These are phyloP conservation scores for Psilanteris sp. DNA, from an alignment of 1,140 invertebrate genomes.

Conservation along the genomic window DNA sequence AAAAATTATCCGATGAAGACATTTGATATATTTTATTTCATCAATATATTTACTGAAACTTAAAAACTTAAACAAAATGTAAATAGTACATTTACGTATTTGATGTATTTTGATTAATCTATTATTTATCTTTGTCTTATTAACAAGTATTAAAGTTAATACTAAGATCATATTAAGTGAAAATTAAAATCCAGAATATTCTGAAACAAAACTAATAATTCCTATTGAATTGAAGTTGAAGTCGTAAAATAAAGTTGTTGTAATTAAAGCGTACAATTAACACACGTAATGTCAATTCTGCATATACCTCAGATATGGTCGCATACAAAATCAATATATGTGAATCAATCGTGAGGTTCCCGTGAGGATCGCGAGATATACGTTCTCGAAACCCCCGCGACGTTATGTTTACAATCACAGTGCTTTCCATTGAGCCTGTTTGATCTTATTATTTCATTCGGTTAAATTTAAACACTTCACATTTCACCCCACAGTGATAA, in stretches of 20 bases:
- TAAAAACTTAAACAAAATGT: too few species aligned
- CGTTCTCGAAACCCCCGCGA: constrained; percentile 64
- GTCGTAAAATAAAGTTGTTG: not conserved
- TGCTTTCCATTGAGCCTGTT: constrained; percentile 72
- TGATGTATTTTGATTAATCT: too few species aligned
- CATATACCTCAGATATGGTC: not conserved
- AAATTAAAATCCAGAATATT: too few species aligned
- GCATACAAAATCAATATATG: constrained; percentile 55
- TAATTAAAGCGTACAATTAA: constrained; percentile 16
- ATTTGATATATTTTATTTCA: too few species aligned
- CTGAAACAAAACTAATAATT: too few species aligned
- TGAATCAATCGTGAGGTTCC: constrained; percentile 59
- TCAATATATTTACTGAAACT: too few species aligned
- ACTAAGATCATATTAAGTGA: too few species aligned
- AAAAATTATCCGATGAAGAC: too few species aligned
- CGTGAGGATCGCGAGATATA: constrained; percentile 70
- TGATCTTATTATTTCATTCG: constrained; percentile 79
- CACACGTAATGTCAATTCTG: constrained; percentile 25
- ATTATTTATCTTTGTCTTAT: too few species aligned
- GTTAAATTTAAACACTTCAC: constrained; percentile 77
- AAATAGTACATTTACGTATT: too few species aligned
- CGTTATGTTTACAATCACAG: constrained; percentile 71
- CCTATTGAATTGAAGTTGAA: too few species aligned
- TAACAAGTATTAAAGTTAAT: too few species aligned
- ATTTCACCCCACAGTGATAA: constrained; percentile 59